Conservation (phyloP, 2,888 invertebrate species). For the Pteria penguin region DNA sequence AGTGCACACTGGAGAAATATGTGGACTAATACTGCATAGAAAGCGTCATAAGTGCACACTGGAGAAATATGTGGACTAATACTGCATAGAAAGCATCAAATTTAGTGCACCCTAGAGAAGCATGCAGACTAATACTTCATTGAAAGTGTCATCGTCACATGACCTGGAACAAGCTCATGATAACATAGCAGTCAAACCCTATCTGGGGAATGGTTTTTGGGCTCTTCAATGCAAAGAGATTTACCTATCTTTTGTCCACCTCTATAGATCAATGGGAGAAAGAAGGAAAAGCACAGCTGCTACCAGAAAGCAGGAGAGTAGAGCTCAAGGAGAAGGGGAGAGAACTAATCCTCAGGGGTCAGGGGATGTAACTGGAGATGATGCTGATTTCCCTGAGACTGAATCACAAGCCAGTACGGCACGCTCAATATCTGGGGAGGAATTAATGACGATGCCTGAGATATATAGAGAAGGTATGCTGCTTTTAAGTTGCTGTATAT, state of each 20-base stretch:
- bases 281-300: constrained; percentile 61
- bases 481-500: not conserved
- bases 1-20: no score
- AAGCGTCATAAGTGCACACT: no score
- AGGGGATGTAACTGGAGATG: constrained; percentile 47
- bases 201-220: no score
- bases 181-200: no score
- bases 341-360: constrained; percentile 42
- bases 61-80: no score
- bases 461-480: constrained; percentile 44
- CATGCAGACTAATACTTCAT: no score
- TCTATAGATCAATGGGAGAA: constrained; percentile 20
- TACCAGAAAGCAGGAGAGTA: constrained; percentile 26
- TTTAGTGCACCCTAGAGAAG: no score
- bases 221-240: not conserved
- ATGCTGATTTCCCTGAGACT: constrained; percentile 13
- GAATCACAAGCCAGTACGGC: constrained; percentile 33
- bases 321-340: constrained; percentile 53
- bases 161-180: no score
- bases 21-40: no score
- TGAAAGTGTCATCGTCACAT: no score
- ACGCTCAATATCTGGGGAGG: constrained; percentile 48
- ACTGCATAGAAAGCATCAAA: no score
- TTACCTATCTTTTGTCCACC: not conserved
- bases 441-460: constrained; percentile 53